Conservation (phyloP, 1,140 invertebrate genomes). For the Zaprionus gabonicus region DNA sequence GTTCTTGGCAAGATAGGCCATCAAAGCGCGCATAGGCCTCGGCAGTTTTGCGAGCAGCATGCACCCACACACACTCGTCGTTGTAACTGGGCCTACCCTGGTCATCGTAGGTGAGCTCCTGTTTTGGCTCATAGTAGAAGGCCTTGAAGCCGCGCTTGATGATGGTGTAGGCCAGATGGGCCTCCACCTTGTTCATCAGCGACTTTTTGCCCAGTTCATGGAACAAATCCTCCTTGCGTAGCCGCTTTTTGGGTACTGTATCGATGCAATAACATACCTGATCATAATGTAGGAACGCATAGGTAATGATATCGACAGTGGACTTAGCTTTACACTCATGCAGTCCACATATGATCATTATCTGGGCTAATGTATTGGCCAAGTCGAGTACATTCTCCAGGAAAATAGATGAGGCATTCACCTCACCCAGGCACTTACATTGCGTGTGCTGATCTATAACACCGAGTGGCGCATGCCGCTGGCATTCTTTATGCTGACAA, state of each 20-base stretch:
- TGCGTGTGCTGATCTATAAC: slow-evolving; percentile 74
- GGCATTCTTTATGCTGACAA: slow-evolving; percentile 78
- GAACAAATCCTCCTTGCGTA: slow-evolving; percentile 78
- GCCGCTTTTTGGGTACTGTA: slow-evolving; percentile 71
- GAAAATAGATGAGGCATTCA: slow-evolving; percentile 80
- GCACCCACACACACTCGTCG: slow-evolving; percentile 80
- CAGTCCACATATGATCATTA: slow-evolving; percentile 80
- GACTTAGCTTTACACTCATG: slow-evolving; percentile 82
- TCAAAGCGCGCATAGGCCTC: slow-evolving; percentile 77
- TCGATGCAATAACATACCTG: slow-evolving; percentile 80
- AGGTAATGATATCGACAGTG: slow-evolving; percentile 74
- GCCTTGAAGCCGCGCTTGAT: slow-evolving; percentile 80
- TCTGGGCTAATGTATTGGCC: slow-evolving; percentile 71
- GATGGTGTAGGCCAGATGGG: slow-evolving; percentile 75
- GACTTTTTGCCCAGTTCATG: slow-evolving; percentile 80
- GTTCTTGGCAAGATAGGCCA: slow-evolving; percentile 71
- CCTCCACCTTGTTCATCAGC: slow-evolving; percentile 80
- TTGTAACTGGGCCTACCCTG: slow-evolving; percentile 70
- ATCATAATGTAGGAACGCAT: slow-evolving; percentile 79
- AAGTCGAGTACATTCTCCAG: slow-evolving; percentile 77
- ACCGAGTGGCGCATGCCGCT: slow-evolving; percentile 69
- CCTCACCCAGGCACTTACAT: slow-evolving; percentile 74
- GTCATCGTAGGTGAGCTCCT: slow-evolving; percentile 63
- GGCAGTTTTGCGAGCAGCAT: slow-evolving; percentile 73
- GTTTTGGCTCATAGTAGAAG: slow-evolving; percentile 77